These are phyloP conservation scores for Suillia variegata DNA, from an alignment of 2,888 invertebrate species.

Conservation along the genomic window DNA sequence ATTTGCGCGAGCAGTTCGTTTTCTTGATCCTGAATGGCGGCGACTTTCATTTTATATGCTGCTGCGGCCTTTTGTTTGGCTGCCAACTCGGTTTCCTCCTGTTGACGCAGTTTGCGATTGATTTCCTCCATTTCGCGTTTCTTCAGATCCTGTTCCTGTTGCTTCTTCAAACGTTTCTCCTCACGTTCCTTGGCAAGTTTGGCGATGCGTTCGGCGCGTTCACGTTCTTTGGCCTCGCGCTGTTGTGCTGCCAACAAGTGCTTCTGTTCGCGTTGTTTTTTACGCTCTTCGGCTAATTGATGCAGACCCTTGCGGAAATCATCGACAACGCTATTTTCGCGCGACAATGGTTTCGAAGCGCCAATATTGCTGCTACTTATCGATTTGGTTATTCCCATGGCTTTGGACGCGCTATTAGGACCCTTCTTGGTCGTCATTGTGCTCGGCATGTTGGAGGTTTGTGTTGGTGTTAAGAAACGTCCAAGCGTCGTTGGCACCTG, in stretches of 20 bases:
- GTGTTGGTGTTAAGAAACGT: conserved; percentile 57
- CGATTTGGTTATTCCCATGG: conserved; percentile 40
- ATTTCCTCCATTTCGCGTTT: conserved; percentile 55
- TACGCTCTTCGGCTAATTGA: conserved; percentile 55
- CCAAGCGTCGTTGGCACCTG: conserved; percentile 43
- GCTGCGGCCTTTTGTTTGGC: conserved; percentile 34
- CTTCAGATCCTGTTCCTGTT: conserved; percentile 50
- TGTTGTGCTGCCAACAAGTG: conserved; percentile 53
- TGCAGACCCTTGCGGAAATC: conserved; percentile 54
- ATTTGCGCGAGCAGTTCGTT: conserved; percentile 49
- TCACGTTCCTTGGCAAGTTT: conserved; percentile 57
- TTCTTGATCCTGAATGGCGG: conserved; percentile 45
- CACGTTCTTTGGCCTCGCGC: conserved; percentile 59
- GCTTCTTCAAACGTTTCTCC: conserved; percentile 53
- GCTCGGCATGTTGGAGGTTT: conserved; percentile 35
- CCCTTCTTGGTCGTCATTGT: conserved; percentile 46
- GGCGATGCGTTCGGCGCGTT: conserved; percentile 55
- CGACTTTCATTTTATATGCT: too few species aligned
- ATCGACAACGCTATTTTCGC: conserved; percentile 57
- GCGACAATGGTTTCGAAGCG: conserved; percentile 44
- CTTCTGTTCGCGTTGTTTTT: conserved; percentile 58
- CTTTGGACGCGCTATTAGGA: conserved; percentile 53
- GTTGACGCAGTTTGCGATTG: conserved; percentile 49
- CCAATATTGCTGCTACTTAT: conserved; percentile 24
- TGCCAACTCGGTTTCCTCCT: conserved; percentile 46